Conservation (phyloP, 2,113 vertebrate species). For the Lampris megalopsis region DNA sequence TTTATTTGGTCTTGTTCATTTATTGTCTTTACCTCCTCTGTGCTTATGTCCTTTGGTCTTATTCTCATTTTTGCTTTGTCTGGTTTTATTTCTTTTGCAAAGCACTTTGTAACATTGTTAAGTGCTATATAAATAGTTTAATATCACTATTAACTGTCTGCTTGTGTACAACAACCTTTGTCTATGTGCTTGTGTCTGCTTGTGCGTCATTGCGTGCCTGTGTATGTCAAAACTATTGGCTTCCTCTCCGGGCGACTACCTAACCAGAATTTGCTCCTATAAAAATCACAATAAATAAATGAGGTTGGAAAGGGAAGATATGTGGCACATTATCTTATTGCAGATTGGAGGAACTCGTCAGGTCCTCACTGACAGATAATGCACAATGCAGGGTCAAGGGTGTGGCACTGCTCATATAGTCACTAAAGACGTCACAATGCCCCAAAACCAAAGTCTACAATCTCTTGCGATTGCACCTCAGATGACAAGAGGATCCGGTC, state of each 20-base stretch:
- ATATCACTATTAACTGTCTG: not conserved
- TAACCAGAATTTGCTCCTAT: constrained; percentile 40
- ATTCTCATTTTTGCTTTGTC: too few species aligned
- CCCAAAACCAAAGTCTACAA: not conserved
- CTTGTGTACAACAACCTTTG: constrained; percentile 3
- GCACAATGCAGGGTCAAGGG: constrained; percentile 25
- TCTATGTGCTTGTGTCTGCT: constrained; percentile 3
- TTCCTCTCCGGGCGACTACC: constrained; percentile 37
- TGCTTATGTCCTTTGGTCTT: constrained; percentile 17
- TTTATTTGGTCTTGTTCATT: not conserved
- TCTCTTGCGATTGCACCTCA: constrained; percentile 16
- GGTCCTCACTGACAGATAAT: constrained; percentile 34
- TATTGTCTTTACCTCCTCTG: not conserved
- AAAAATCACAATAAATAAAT: not conserved
- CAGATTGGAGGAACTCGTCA: constrained; percentile 48
- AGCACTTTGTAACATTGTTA: too few species aligned
- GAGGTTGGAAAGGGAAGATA: constrained; percentile 21
- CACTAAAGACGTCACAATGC: not conserved
- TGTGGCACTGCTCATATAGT: not conserved
- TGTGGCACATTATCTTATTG: constrained; percentile 65
- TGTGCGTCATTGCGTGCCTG: constrained; percentile 30
- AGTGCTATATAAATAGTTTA: too few species aligned
- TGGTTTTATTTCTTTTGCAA: too few species aligned
- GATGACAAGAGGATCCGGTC: constrained; percentile 35
- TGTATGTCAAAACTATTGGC: constrained; percentile 49